These are phyloP conservation scores for Halcyon chelicuti DNA, from an alignment of 2,797 vertebrate genomes.

Conservation along the genomic window DNA sequence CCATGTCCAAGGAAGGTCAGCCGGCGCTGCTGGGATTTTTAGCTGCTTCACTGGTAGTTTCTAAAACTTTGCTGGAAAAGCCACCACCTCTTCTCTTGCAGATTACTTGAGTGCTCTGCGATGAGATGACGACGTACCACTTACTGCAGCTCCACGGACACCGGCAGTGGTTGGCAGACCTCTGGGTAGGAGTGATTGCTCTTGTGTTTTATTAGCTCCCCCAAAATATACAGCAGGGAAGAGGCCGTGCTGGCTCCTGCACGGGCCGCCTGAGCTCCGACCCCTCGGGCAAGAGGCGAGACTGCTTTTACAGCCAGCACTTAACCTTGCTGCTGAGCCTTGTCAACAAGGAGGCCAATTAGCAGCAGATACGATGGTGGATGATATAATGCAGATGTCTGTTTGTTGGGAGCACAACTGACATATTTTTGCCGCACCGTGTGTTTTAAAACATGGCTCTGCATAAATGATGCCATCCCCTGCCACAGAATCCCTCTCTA, in stretches of 20 bases:
- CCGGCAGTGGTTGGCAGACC: background rate
- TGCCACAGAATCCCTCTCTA: background rate
- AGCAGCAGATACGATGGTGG: slow-evolving; percentile 17
- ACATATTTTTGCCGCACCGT: background rate
- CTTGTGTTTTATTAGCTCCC: slow-evolving; percentile 4
- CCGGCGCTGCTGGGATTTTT: background rate
- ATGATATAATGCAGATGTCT: slow-evolving; percentile 24
- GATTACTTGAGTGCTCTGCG: background rate
- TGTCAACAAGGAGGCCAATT: slow-evolving; percentile 58
- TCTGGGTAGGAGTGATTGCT: background rate
- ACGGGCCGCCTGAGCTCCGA: background rate
- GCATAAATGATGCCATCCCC: background rate
- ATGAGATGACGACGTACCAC: background rate
- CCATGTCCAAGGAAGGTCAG: background rate
- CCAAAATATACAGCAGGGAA: background rate
- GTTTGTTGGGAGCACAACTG: background rate
- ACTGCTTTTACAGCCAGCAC: slow-evolving; percentile 39
- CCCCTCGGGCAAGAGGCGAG: background rate
- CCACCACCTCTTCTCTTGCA: background rate
- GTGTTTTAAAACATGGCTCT: background rate
- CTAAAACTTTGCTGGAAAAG: background rate
- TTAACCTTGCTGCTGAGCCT: slow-evolving; percentile 47
- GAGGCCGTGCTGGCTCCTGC: background rate
- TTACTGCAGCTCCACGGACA: background rate
- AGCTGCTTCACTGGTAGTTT: background rate